Base-by-base conservation (phyloP, 2,888 invertebrate genomes). In the Drosophila suboccidentalis region DNA sequence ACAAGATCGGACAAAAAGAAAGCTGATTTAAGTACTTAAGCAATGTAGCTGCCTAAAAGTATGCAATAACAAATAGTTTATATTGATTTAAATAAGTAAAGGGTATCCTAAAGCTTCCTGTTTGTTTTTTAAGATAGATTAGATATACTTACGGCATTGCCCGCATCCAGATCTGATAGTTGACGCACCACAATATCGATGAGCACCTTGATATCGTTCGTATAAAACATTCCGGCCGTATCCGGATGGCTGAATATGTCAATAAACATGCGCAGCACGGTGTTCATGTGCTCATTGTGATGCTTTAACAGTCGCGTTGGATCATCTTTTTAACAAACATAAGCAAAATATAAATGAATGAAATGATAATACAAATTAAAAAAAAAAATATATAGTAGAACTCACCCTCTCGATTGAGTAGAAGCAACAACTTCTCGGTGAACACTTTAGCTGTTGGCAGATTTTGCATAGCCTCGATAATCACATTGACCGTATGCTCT, bases 181-280 rank as follows among this genome's bases (percentile, higher is more conserved):
- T 98, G 97, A 53, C 98, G 94, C 55, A 98, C 96, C 60, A 98
- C 95, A 89, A 99, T 98, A 91, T 98, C 99, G 72, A 98, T 96
- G 66, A 98, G 94, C 46, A 98, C 98, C 93, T 97, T 97, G 44
- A 97, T 96, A 91, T 99, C 99, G 90, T 98, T 99, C 0, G 98
- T 97, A 92, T 99, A 99, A 93, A 98, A 97, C 74, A 98, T 94
- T 78, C 95, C 95, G 0, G 98, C 97, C 1, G 98, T 97, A 75
- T 95, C 94, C 77, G 95, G 94, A 80, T 95, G 95, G 72, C 95
- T 95, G 92, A 98, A 98, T 78, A 98, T 93, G 92, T 99, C 98
- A 47, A 95, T 95, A 80, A 97, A 96, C 82, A 99, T 94, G 93
- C 98, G 98, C 51, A 98, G 93, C 9, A 98, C 96, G 0, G 98